Evolutionary conservation across 2,797 vertebrate genomes (phyloP).

Genomic region (Eptatretus atami): DNA sequence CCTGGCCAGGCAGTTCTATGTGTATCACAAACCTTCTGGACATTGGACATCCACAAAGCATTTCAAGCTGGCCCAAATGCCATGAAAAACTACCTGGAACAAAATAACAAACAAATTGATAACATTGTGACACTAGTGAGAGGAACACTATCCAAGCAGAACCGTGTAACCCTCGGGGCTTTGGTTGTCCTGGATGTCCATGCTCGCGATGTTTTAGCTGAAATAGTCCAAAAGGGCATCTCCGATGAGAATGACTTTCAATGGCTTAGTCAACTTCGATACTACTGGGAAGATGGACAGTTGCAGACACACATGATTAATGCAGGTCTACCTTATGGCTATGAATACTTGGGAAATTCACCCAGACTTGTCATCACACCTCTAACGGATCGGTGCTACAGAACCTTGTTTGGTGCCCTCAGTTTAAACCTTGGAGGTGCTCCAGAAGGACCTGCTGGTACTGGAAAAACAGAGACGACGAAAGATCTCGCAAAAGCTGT

Average conservation of each 20-base stretch:
- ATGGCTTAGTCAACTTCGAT: slow-evolving; percentile 54
- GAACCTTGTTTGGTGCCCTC: slow-evolving; percentile 51
- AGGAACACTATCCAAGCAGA: slow-evolving; percentile 50
- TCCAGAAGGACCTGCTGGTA: slow-evolving; percentile 55
- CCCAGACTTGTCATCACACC: slow-evolving; percentile 56
- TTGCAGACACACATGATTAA: slow-evolving; percentile 72
- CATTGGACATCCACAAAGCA: slow-evolving; percentile 28
- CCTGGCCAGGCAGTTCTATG: slow-evolving; percentile 57
- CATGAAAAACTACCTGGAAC: slow-evolving; percentile 25
- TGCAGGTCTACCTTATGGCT: slow-evolving; percentile 44
- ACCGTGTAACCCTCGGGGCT: slow-evolving; percentile 32
- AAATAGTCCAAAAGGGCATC: slow-evolving; percentile 31
- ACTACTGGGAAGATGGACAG: slow-evolving; percentile 45
- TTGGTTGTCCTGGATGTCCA: slow-evolving; percentile 46
- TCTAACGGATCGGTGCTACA: slow-evolving; percentile 63
- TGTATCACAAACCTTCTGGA: slow-evolving; percentile 57
- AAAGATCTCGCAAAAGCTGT: slow-evolving; percentile 65
- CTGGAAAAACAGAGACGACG: slow-evolving; percentile 60
- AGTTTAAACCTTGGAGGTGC: slow-evolving; percentile 49
- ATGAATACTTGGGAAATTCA: slow-evolving; percentile 60
- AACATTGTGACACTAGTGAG: slow-evolving; percentile 41
- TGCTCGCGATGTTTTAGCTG: slow-evolving; percentile 32
- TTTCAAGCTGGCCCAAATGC: slow-evolving; percentile 28
- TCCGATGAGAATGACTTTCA: slow-evolving; percentile 43
- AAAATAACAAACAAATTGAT: slow-evolving; percentile 45